These are phyloP conservation scores for Sinopyrophorus schimmeli DNA, from an alignment of 2,888 invertebrate species.

Conservation along the genomic window DNA sequence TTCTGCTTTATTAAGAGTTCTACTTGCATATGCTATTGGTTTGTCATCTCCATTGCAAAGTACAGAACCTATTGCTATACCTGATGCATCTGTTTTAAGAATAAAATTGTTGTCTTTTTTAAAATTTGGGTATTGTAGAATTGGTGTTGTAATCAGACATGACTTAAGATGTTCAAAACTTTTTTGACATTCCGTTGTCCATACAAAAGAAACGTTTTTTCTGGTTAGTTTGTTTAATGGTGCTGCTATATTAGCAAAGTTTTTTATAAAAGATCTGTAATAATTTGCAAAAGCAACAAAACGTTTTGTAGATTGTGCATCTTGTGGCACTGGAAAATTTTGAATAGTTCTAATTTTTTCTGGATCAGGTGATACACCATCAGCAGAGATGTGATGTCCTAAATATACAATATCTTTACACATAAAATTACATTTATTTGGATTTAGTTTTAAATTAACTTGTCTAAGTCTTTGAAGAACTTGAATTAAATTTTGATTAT, in stretches of 20 bases:
- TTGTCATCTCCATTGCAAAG: constrained; percentile 13
- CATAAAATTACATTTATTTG: constrained; percentile 34
- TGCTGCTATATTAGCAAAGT: constrained; percentile 35
- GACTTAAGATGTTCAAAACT: constrained; percentile 6
- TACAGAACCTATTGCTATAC: constrained; percentile 15
- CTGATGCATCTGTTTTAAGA: constrained; percentile 19
- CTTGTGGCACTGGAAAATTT: constrained; percentile 35
- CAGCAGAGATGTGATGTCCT: constrained; percentile 22
- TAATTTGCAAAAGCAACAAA: constrained; percentile 35
- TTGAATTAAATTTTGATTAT: constrained; percentile 34
- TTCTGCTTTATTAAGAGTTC: constrained; percentile 36
- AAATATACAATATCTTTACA: constrained; percentile 32
- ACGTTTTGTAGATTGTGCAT: constrained; percentile 29
- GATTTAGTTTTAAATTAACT: constrained; percentile 37
- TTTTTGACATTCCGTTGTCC: constrained; percentile 4
- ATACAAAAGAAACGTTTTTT: constrained; percentile 19
- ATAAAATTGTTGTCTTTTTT: constrained; percentile 7
- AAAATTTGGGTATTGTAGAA: constrained; percentile 21
- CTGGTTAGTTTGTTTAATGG: constrained; percentile 28
- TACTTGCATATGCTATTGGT: constrained; percentile 20
- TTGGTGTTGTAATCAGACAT: constrained; percentile 7
- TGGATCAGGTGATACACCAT: constrained; percentile 35
- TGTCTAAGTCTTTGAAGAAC: constrained; percentile 27
- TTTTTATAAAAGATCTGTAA: constrained; percentile 34
- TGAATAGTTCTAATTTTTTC: constrained; percentile 32